Base-by-base conservation (phyloP, 2,113 vertebrate species). In the Ictalurus furcatus region DNA sequence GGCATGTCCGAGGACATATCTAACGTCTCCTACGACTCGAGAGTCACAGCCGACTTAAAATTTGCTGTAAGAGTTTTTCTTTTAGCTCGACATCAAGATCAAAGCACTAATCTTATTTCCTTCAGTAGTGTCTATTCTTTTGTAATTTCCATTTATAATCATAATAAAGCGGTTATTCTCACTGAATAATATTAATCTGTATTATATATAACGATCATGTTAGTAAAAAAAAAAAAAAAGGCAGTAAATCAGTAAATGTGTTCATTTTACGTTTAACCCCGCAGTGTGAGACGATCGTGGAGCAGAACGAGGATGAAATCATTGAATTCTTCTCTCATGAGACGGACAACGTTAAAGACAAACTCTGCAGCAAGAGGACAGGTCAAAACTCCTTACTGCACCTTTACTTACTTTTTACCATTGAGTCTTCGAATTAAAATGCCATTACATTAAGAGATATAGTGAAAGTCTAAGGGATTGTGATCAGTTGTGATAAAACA, bases 231-330 rank as follows among this genome's bases (percentile, higher is more conserved):
- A 65, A 65, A 44, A 44, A 44, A 44, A 44, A 44, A 44, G 3
- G 3, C 37, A 40, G 40, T 34, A 34, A 34, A 34, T 13, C 19
- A 40, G 37, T 44, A 44, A 74, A 48, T 12, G 16, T 48, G 3
- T 7, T 52, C 7, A 6, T 52, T 52, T 12, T 48, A 21, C 56
- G 4, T 44, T 25, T 78, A n/a, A 81, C 16, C 52, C 84, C 84
- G 28, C 94, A 99, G 98, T 99, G 98, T 56, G 98, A 99, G 94
- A 97, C 96, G 25, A 98, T 99, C 23, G 97, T 96, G 0, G 98
- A 99, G 91, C 97, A 99, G 34, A 94, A 98, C 0, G 98, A 99
- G 93, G 98, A 99, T 0, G 98, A 99, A 86, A 95, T 99, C 48
- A 97, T 99, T 3, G 98, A 99, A 88, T 98, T 99, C 84, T 98